Conservation (phyloP, 2,888 invertebrate species). For the Chymomyza procnemis region DNA sequence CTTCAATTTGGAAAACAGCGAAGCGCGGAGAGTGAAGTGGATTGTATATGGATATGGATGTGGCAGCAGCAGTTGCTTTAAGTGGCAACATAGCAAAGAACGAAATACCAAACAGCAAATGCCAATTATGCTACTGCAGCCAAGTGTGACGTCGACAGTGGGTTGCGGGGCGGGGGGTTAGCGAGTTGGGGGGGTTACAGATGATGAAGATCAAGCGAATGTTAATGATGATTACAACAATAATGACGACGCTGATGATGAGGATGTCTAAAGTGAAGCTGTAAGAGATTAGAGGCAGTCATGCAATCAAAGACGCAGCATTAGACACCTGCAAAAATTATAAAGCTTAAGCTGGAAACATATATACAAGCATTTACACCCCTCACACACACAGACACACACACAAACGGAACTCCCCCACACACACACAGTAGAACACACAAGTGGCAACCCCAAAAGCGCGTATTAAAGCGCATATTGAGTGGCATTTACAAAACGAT, state of each 20-base stretch:
- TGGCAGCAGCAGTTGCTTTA: conserved; percentile 36
- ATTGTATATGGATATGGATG: not conserved
- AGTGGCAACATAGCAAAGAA: conserved; percentile 35
- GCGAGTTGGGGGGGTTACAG: not conserved
- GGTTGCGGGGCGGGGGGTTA: no score
- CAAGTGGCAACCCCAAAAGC: not conserved
- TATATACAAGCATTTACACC: not conserved
- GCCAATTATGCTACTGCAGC: conserved; percentile 12
- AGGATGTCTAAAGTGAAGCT: conserved; percentile 54
- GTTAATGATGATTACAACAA: not conserved
- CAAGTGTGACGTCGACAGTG: not conserved
- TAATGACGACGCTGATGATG: conserved; percentile 32
- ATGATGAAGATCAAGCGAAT: not conserved
- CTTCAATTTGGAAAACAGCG: conserved; percentile 62
- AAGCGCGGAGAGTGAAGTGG: conserved; percentile 8
- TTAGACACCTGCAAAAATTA: conserved; percentile 69
- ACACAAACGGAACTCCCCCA: not conserved
- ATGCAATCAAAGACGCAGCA: conserved; percentile 68
- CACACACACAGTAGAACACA: conserved; percentile 1
- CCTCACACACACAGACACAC: not conserved
- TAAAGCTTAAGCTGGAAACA: conserved; percentile 40
- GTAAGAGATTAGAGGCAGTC: conserved; percentile 62
- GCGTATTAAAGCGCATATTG: conserved; percentile 19
- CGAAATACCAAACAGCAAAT: conserved; percentile 9
- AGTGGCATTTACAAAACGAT: conserved; percentile 22